Conservation (phyloP, 2,888 invertebrate genomes). For the Morpho helenor region DNA sequence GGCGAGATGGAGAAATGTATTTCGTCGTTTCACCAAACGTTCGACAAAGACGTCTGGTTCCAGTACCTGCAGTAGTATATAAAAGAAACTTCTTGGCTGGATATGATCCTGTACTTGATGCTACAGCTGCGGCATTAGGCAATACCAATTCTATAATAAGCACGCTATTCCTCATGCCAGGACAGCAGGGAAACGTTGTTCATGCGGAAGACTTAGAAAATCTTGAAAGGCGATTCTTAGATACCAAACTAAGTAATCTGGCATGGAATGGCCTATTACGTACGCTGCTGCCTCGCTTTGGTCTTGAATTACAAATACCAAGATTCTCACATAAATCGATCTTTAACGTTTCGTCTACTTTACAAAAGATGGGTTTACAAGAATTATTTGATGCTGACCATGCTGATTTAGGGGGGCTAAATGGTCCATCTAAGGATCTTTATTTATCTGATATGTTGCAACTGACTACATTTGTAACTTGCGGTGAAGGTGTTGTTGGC, state of each 20-base stretch:
- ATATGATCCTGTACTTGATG: constrained; percentile 90
- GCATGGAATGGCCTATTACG: constrained; percentile 87
- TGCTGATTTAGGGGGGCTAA: constrained; percentile 90
- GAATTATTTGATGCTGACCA: constrained; percentile 87
- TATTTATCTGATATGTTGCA: constrained; percentile 92
- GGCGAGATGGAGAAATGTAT: constrained; percentile 91
- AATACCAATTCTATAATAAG: constrained; percentile 85
- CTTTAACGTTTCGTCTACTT: constrained; percentile 87
- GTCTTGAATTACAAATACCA: constrained; percentile 90
- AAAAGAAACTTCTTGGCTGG: constrained; percentile 88
- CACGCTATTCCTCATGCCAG: constrained; percentile 90
- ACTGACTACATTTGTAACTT: constrained; percentile 90
- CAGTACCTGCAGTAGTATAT: constrained; percentile 91
- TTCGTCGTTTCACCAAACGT: constrained; percentile 90
- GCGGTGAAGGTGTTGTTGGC: constrained; percentile 85
- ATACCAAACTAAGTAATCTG: constrained; percentile 82
- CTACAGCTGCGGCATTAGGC: constrained; percentile 89
- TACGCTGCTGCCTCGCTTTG: constrained; percentile 85
- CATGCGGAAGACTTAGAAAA: constrained; percentile 88
- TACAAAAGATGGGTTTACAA: constrained; percentile 89
- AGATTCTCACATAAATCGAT: constrained; percentile 90
- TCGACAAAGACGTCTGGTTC: constrained; percentile 88
- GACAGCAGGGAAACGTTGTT: constrained; percentile 89
- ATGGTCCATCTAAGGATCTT: constrained; percentile 88
- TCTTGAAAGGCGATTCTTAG: constrained; percentile 84